Percentiles rank a stretch among this genome's conserved stretches.
Conservation (phyloP, 1,140 invertebrate genomes). For the Bombus superbus region DNA sequence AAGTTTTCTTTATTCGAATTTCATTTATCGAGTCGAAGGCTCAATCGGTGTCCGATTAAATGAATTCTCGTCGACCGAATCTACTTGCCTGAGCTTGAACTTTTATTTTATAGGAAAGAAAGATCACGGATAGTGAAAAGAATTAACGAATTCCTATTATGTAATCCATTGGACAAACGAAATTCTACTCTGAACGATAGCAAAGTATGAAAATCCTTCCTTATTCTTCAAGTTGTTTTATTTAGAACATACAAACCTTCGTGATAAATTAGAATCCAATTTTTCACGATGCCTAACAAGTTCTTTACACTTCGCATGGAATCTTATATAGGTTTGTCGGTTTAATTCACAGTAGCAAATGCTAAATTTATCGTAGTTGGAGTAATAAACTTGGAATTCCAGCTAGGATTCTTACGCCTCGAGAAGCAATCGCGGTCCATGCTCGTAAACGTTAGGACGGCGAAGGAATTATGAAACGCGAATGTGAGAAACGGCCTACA, state of each 20-base stretch:
- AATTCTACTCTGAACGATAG: neutral
- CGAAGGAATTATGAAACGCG: slow-evolving; percentile 59
- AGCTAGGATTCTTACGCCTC: slow-evolving; percentile 16
- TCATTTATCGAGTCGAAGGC: neutral
- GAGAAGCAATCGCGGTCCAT: neutral
- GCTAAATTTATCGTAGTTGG: slow-evolving; percentile 25
- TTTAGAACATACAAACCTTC: too few relatives aligned
- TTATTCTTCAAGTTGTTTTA: too few relatives aligned
- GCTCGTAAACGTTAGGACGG: slow-evolving; percentile 50
- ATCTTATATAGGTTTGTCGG: neutral
- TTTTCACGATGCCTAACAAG: too few relatives aligned
- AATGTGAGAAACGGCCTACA: slow-evolving; percentile 52
- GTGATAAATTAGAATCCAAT: too few relatives aligned
- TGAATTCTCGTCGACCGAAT: neutral
- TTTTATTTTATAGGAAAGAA: neutral
- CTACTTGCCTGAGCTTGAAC: neutral
- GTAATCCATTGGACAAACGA: neutral
- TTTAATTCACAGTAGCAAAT: slow-evolving; percentile 3
- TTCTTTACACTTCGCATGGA: neutral
- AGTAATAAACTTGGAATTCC: neutral
- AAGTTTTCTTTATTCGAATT: neutral
- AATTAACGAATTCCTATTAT: neutral
- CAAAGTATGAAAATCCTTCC: too few relatives aligned
- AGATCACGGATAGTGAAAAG: neutral
- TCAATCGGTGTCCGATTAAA: neutral